A percentile compares a stretch with the other conserved stretches of the same genome.
phyloP scores from a whole-genome alignment of 2,888 invertebrate genomes.

The Caenorhabditis doughertyi region DNA sequence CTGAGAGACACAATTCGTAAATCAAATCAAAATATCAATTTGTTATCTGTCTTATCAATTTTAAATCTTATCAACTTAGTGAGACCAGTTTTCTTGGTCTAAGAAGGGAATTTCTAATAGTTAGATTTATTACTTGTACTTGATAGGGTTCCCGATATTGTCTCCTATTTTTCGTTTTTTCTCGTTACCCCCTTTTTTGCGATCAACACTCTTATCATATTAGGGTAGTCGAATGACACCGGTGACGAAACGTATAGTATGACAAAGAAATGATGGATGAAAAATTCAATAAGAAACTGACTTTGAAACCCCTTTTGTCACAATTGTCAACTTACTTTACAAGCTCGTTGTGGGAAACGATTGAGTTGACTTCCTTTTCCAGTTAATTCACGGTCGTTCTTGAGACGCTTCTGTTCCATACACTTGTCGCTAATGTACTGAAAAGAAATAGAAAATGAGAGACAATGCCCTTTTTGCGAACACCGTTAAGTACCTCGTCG shows the following conservation, averaged over 20 bases:
- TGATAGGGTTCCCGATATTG: slow-evolving; percentile 24
- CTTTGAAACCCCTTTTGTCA: slow-evolving; percentile 11
- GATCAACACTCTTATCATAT: slow-evolving; percentile 51
- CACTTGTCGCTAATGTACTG: slow-evolving; percentile 80
- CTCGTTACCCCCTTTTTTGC: background rate
- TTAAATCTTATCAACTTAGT: background rate
- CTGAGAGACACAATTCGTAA: slow-evolving; percentile 64
- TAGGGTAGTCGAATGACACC: slow-evolving; percentile 46
- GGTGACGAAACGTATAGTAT: slow-evolving; percentile 28
- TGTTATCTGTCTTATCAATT: slow-evolving; percentile 1
- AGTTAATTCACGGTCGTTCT: slow-evolving; percentile 81
- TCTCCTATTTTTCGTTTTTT: background rate
- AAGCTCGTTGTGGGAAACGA: slow-evolving; percentile 81
- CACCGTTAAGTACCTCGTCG: slow-evolving; percentile 75
- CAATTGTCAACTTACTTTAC: slow-evolving; percentile 77
- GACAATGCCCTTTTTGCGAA: slow-evolving; percentile 13
- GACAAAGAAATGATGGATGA: slow-evolving; percentile 1
- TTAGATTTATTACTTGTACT: slow-evolving; percentile 42
- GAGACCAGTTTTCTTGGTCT: background rate
- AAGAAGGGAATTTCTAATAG: slow-evolving; percentile 13
- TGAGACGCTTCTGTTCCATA: slow-evolving; percentile 78
- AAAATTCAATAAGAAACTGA: no score
- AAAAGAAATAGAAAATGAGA: slow-evolving; percentile 64
- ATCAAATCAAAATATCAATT: slow-evolving; percentile 7
- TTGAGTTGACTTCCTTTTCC: slow-evolving; percentile 81